Evolutionary conservation across 2,797 vertebrate species (phyloP).

Genomic region (Naso thynnoides): DNA sequence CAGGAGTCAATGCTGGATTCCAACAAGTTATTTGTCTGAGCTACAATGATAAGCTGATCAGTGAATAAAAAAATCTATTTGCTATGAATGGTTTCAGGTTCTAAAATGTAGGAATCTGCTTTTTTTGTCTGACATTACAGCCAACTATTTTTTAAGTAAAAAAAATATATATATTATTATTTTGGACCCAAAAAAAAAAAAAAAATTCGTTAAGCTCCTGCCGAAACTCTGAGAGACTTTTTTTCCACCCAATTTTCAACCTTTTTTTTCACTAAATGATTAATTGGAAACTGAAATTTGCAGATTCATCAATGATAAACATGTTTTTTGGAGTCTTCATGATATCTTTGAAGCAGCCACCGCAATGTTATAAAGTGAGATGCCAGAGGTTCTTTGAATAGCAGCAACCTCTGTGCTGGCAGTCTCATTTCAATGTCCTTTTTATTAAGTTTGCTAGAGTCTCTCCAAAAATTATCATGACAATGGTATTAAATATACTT

Average conservation of each 20-base stretch:
- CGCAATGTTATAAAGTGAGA: conserved; percentile 46
- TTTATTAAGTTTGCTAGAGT: conserved; percentile 67
- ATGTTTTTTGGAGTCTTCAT: conserved; percentile 13
- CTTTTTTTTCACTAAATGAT: background rate
- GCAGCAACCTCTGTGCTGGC: conserved; percentile 28
- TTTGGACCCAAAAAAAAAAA: no score
- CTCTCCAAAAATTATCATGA: conserved; percentile 73
- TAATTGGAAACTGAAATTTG: background rate
- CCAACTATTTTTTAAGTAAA: no score
- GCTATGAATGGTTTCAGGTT: background rate
- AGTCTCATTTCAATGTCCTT: conserved; percentile 47
- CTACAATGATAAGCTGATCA: background rate
- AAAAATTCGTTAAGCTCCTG: background rate
- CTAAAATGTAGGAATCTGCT: background rate
- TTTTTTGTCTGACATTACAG: background rate
- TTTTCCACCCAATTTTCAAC: no score
- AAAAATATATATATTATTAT: no score
- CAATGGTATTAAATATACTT: conserved; percentile 72
- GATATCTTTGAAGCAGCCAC: conserved; percentile 37
- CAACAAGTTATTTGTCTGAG: conserved; percentile 38
- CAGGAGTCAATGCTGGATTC: conserved; percentile 11
- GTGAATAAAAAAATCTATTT: background rate
- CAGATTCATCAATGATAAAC: background rate
- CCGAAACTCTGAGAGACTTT: background rate
- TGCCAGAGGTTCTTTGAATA: conserved; percentile 35